Percentiles rank a stretch among this genome's conserved stretches.
Evolutionary conservation across 2,888 invertebrate genomes (phyloP).

Genomic region (Hartigia nigra): DNA sequence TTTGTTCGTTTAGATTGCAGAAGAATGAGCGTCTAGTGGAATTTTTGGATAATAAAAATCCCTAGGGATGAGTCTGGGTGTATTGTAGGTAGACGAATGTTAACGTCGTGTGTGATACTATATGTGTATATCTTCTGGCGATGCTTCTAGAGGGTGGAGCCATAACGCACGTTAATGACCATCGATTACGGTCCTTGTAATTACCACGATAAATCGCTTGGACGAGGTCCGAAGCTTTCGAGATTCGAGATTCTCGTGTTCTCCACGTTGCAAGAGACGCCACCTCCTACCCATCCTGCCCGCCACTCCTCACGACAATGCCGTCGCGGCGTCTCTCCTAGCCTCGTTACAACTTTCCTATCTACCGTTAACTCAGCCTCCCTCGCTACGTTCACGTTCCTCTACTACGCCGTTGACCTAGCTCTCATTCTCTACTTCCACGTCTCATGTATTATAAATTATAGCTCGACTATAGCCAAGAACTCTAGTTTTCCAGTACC

Average conservation of each 20-base stretch:
- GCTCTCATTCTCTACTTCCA: background rate
- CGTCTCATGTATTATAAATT: background rate
- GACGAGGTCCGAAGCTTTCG: constrained; percentile 34
- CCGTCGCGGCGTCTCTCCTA: background rate
- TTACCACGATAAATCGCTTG: constrained; percentile 59
- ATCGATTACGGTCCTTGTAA: constrained; percentile 57
- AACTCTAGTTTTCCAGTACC: background rate
- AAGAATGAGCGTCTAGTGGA: background rate
- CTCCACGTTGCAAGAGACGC: background rate
- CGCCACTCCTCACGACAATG: background rate
- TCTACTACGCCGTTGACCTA: background rate
- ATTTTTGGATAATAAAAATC: background rate
- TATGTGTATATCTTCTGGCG: background rate
- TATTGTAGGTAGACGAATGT: background rate
- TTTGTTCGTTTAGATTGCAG: background rate
- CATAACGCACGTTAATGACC: constrained; percentile 61
- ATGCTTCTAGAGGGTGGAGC: constrained; percentile 13
- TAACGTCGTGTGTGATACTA: background rate
- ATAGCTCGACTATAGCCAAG: background rate
- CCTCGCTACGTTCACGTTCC: background rate
- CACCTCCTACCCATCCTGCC: background rate
- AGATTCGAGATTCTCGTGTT: constrained; percentile 13
- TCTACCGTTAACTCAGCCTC: constrained; percentile 11
- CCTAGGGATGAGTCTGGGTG: background rate
- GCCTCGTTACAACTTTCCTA: constrained; percentile 48